Evolutionary conservation across 2,888 invertebrate species (phyloP), one percentile per base, ranked within the genome.

Genomic region (Pollenia angustigena): DNA sequence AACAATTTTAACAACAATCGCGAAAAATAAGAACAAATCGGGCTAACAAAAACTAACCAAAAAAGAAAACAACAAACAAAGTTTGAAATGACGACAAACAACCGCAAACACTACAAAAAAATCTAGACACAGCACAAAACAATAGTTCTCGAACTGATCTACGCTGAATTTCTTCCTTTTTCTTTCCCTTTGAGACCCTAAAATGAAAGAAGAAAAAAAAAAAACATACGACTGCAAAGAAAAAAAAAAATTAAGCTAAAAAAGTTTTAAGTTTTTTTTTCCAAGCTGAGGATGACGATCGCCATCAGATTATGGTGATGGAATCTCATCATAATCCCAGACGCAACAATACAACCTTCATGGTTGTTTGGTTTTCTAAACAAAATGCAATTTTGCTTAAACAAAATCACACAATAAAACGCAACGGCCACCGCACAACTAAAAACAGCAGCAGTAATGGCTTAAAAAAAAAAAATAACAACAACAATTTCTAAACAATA

Each of bases 101-200:
- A 81, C 81, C 76, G 58, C 81, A 85, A 58, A 69, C 52, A 56
- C 80, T 40, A 52, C 54, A 76, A 84, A 60, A 64, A 85, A 85
- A 68, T 18, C 18, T 32, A 60, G 32, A 23, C 23, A 62, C 75
- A 75, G 89, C 90, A 90, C 91, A 91, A 42, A 76, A 76, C 82
- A 82, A 82, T 80, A 58, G 80, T 72, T 85, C 60, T 76, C 40
- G 12, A 66, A 76, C 50, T 58, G 71, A 81, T 85, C 81, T 81
- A 85, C 64, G 81, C n/a, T 60, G 48, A 11, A 50, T 72, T 76
- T 82, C 8, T 44, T 60, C 48, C 16, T 64, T 66, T 48, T 16
- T 16, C 32, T 8, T 42, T n/a, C 52, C 12, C 6, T 18, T 42
- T 23, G 14, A 48, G 44, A 62, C 54, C 75, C 82, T 69, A 52